phyloP scores from a whole-genome alignment of 2,888 invertebrate species.

The Schrankia costaestrigalis region DNA sequence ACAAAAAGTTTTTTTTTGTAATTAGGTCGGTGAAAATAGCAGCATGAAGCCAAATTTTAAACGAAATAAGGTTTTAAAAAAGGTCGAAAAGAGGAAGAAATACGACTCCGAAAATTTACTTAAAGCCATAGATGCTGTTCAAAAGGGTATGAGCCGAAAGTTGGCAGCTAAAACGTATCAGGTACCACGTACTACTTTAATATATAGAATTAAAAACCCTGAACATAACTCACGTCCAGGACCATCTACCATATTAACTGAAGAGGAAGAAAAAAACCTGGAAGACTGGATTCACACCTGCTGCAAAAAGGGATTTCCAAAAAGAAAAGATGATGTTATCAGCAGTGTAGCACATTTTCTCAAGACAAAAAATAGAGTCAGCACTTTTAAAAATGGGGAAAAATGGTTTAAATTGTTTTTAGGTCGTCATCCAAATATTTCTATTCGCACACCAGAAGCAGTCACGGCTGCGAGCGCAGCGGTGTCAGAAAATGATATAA shows the following conservation, averaged over 20 bases:
- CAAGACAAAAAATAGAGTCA: background rate
- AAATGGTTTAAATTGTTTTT: constrained; percentile 28
- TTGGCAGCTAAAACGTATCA: too few species aligned
- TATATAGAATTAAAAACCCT: too few species aligned
- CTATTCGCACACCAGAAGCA: constrained; percentile 31
- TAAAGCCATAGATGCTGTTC: too few species aligned
- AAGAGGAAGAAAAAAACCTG: constrained; percentile 4
- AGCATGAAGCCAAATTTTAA: too few species aligned
- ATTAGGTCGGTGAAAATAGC: too few species aligned
- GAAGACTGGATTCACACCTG: constrained; percentile 2
- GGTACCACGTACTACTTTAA: too few species aligned
- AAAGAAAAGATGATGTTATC: constrained; percentile 8
- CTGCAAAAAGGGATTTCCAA: constrained; percentile 10
- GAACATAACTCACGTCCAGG: background rate
- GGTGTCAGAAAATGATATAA: constrained; percentile 36
- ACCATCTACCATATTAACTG: background rate
- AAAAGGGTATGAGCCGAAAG: too few species aligned
- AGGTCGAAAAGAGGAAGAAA: too few species aligned
- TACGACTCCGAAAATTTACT: too few species aligned
- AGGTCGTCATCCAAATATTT: constrained; percentile 24
- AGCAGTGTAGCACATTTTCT: constrained; percentile 8
- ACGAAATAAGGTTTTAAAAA: too few species aligned
- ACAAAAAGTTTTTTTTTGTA: too few species aligned
- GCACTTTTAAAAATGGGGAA: background rate
- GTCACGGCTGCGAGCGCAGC: constrained; percentile 40